These are phyloP conservation scores for Tor tambroides DNA, from an alignment of 2,113 vertebrate species.

Conservation along the genomic window DNA sequence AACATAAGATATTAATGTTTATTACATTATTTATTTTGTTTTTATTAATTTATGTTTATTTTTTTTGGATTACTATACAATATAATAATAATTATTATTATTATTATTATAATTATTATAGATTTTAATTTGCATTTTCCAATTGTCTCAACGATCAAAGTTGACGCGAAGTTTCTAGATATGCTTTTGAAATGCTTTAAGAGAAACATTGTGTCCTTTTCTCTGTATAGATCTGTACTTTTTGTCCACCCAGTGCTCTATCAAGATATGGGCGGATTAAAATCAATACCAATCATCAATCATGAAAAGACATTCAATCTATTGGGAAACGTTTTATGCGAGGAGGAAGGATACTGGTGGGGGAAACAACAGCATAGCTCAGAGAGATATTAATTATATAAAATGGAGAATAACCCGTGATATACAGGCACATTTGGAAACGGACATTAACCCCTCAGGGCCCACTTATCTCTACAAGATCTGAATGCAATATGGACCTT, in stretches of 20 bases:
- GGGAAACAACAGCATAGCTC: conserved; percentile 24
- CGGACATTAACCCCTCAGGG: conserved; percentile 72
- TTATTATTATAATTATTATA: too few species aligned
- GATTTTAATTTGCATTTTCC: too few species aligned
- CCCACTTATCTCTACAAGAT: conserved; percentile 68
- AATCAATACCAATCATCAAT: conserved; percentile 53
- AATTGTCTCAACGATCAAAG: neutral
- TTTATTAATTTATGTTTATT: too few species aligned
- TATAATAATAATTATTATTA: too few species aligned
- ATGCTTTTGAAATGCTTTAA: neutral
- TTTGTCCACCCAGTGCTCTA: conserved; percentile 6
- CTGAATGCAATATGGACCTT: conserved; percentile 31
- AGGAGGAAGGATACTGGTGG: conserved; percentile 20
- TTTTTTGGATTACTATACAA: too few species aligned
- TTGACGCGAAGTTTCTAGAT: neutral
- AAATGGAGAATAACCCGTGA: conserved; percentile 27
- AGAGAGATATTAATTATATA: conserved; percentile 54
- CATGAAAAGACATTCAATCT: conserved; percentile 44
- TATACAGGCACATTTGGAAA: conserved; percentile 71
- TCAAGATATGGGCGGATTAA: conserved; percentile 9
- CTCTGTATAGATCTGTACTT: neutral
- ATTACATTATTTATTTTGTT: too few species aligned
- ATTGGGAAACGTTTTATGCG: conserved; percentile 39
- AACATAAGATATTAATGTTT: too few species aligned
- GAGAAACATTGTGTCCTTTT: neutral